phyloP scores from a whole-genome alignment of 2,797 vertebrate species.

The Gobio occitaniae region DNA sequence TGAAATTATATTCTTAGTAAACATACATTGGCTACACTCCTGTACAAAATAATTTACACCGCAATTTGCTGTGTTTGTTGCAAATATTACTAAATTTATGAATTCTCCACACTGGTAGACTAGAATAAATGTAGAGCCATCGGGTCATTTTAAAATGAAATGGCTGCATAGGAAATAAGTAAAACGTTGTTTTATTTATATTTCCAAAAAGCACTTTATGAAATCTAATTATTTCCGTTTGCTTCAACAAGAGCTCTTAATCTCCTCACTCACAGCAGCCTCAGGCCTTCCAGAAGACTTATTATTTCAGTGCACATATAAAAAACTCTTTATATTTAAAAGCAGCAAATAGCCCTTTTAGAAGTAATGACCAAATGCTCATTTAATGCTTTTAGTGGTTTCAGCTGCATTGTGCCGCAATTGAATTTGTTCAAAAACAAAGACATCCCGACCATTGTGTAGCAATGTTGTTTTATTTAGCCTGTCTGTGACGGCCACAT shows the following conservation, averaged over 20 bases:
- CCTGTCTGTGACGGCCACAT: background rate
- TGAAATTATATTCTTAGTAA: background rate
- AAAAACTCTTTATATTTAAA: conserved; percentile 32
- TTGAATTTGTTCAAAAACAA: conserved; percentile 28
- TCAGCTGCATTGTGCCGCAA: background rate
- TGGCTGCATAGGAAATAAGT: background rate
- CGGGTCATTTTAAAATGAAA: conserved; percentile 25
- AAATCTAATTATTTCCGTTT: conserved; percentile 30
- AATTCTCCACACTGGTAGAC: background rate
- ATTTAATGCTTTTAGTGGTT: conserved; percentile 39
- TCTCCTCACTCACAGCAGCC: conserved; percentile 3
- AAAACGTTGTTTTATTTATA: conserved; percentile 32
- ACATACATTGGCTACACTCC: background rate
- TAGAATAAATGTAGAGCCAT: background rate
- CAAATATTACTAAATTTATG: background rate
- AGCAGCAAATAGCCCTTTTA: conserved; percentile 17
- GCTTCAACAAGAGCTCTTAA: conserved; percentile 19
- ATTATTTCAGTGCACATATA: conserved; percentile 13
- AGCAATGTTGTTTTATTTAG: conserved; percentile 10
- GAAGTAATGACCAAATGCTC: conserved; percentile 19
- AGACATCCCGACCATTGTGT: background rate
- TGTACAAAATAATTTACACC: background rate
- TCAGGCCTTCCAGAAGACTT: background rate
- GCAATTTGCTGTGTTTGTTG: background rate
- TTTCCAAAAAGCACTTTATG: conserved; percentile 42